Conservation (phyloP, 1,140 invertebrate species). For the Pseudobourletiella spinata region DNA sequence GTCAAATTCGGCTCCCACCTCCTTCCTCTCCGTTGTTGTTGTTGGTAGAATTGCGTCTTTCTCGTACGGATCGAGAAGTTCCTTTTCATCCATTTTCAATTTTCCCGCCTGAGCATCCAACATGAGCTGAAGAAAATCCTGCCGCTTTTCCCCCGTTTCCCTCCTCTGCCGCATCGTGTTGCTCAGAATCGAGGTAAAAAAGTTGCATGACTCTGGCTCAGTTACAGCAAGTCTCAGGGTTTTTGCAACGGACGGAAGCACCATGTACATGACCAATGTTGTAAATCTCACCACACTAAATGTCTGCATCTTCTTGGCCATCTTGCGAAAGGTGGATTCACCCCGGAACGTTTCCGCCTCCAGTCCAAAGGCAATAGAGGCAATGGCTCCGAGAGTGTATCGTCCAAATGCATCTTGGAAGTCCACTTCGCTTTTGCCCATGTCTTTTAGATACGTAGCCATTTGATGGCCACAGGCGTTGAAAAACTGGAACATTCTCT, state of each 20-base stretch:
- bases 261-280: neutral
- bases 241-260: neutral
- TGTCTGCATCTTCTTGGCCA: slow-evolving; percentile 3
- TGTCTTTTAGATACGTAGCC: neutral
- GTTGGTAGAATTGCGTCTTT: slow-evolving; percentile 31
- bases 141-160: slow-evolving; percentile 11
- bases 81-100: neutral
- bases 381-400: slow-evolving; percentile 47
- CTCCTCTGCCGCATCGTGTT: slow-evolving; percentile 9
- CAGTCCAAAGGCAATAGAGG: slow-evolving; percentile 46
- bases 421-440: neutral
- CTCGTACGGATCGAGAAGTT: slow-evolving; percentile 15
- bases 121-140: slow-evolving; percentile 43
- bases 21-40: slow-evolving; percentile 7
- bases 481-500: slow-evolving; percentile 13
- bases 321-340: slow-evolving; percentile 28
- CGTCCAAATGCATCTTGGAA: slow-evolving; percentile 35
- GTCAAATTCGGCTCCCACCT: neutral
- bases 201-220: slow-evolving; percentile 6
- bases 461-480: neutral
- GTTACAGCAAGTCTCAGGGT: neutral
- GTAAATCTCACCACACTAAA: slow-evolving; percentile 8
- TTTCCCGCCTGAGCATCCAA: slow-evolving; percentile 40
- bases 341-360: slow-evolving; percentile 36
- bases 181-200: slow-evolving; percentile 11